Conservation (phyloP, 2,797 vertebrate species). For the Enteromius mattozi region DNA sequence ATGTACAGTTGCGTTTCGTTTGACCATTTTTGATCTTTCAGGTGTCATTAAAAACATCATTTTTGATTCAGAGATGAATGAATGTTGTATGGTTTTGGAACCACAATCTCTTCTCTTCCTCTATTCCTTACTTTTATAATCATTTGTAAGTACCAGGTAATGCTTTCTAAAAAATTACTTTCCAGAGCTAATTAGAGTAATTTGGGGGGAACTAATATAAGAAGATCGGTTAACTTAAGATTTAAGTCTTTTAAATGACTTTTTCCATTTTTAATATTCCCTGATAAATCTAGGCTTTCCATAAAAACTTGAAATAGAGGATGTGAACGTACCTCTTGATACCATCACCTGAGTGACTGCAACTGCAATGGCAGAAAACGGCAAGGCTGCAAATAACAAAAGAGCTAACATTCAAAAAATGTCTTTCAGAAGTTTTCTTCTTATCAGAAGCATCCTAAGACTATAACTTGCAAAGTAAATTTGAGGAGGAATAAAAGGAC, state of each 20-base stretch:
- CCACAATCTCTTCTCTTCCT: neutral
- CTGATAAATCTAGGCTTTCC: neutral
- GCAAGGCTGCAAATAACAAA: conserved; percentile 74
- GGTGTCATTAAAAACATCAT: neutral
- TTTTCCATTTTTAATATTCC: neutral
- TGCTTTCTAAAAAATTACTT: neutral
- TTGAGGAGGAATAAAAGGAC: neutral
- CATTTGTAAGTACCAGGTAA: neutral
- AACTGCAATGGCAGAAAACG: conserved; percentile 80
- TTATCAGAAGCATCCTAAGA: neutral
- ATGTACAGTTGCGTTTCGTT: neutral
- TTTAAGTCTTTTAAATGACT: neutral
- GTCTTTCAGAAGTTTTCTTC: neutral
- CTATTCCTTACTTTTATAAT: neutral
- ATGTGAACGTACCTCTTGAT: conserved; percentile 76
- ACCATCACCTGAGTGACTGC: conserved; percentile 80
- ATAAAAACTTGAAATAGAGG: neutral
- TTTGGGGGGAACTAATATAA: neutral
- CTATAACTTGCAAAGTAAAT: neutral
- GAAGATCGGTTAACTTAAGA: neutral
- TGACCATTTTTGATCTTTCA: neutral
- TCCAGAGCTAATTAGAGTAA: neutral
- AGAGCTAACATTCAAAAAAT: neutral
- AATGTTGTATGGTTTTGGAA: neutral
- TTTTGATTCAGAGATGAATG: neutral